Evolutionary conservation across 2,797 vertebrate species (phyloP).

Genomic region (Siniperca undulata): DNA sequence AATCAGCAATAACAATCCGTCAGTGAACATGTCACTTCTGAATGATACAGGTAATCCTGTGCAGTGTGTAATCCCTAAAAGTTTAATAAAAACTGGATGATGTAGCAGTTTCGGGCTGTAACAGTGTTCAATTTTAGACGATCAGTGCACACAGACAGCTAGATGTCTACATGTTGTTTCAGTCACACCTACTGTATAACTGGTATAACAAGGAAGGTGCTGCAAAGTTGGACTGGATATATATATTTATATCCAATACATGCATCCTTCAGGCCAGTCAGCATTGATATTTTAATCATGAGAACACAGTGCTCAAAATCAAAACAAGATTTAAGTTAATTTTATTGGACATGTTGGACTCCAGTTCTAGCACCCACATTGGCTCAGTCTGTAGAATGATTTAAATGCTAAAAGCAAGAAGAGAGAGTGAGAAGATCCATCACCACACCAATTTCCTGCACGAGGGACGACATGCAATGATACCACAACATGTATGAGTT

Average conservation of each 20-base stretch:
- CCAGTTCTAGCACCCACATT: background rate
- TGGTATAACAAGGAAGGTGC: background rate
- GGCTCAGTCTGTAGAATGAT: background rate
- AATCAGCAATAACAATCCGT: background rate
- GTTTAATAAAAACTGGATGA: slow-evolving; percentile 2
- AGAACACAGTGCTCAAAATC: background rate
- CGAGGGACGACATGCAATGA: background rate
- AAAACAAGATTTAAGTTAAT: background rate
- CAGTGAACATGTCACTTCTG: background rate
- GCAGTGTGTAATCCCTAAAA: background rate
- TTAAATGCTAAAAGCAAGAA: background rate
- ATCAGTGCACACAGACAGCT: background rate
- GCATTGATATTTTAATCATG: background rate
- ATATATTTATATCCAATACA: background rate
- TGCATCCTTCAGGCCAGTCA: background rate
- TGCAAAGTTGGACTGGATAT: background rate
- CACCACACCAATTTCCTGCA: background rate
- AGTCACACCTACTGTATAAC: background rate
- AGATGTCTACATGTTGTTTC: background rate
- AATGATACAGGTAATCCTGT: background rate
- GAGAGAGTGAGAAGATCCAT: background rate
- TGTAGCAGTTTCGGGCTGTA: background rate
- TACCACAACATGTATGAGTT: background rate
- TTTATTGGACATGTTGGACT: background rate
- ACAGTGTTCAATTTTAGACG: background rate